Percentiles rank a stretch among this genome's conserved stretches.
phyloP scores from a whole-genome alignment of 2,888 invertebrate species.

The Heliconius aoede region DNA sequence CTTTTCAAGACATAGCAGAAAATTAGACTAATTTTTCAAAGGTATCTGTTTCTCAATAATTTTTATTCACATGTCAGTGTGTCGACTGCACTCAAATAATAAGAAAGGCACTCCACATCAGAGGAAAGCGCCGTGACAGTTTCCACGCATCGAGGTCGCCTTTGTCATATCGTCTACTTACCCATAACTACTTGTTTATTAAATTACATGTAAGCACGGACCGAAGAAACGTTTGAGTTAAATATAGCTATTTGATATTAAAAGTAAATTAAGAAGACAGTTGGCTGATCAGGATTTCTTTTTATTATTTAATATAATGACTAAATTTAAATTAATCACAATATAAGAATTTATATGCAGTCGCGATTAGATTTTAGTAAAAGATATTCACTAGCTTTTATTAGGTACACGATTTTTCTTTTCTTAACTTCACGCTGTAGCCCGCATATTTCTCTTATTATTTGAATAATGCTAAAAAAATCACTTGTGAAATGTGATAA shows the following conservation, averaged over 20 bases:
- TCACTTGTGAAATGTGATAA: no score
- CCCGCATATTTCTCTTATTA: neutral
- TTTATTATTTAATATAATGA: no score
- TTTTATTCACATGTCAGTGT: slow-evolving; percentile 46
- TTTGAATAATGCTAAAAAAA: neutral
- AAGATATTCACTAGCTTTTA: no score
- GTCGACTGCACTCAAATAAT: slow-evolving; percentile 47
- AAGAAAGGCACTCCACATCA: slow-evolving; percentile 66
- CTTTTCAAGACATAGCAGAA: neutral
- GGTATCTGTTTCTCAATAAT: slow-evolving; percentile 40
- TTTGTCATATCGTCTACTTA: slow-evolving; percentile 72
- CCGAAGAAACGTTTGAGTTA: neutral
- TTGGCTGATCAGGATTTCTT: neutral
- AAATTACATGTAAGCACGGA: slow-evolving; percentile 39
- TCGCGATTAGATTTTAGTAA: no score
- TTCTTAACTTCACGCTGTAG: no score
- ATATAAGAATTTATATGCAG: no score
- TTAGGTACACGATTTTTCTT: no score
- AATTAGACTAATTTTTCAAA: slow-evolving; percentile 10
- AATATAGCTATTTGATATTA: neutral
- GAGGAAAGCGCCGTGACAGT: slow-evolving; percentile 80
- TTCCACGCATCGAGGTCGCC: slow-evolving; percentile 77
- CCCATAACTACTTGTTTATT: slow-evolving; percentile 56
- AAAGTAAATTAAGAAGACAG: neutral
- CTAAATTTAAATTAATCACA: no score